Evolutionary conservation across 2,797 vertebrate genomes (phyloP), one percentile per base, ranked within the genome.

Genomic region (Gadopsis marmoratus): DNA sequence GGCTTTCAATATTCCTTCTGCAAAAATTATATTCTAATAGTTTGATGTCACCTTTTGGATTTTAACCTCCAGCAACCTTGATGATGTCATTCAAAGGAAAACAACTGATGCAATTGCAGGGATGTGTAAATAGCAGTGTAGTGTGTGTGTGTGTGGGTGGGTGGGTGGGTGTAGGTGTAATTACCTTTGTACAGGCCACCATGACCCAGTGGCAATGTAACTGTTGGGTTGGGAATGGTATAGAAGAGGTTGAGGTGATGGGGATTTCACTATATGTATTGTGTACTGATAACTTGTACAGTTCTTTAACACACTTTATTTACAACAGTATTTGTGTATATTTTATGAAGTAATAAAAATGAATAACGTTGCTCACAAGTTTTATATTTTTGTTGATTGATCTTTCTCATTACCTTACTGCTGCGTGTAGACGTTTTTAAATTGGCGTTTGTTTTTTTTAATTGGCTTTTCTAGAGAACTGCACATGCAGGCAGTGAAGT

Each of bases 291-390:
- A 95, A 93, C 92, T 92, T 96, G 95, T 96, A 96, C 95, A 96
- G 95, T 95, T 95, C 94, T 95, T 95, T 95, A 95, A 95, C 95
- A 95, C 94, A 91, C 90, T 95, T 95, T 95, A 95, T 95, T 96
- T 95, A 96, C 95, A 93, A 94, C 93, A 95, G 95, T 95, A 96
- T 95, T 95, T 95, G 95, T 96, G 95, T 95, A 96, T 95, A 96
- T 95, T 96, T 96, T 96, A 96, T 95, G 93, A 95, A 91, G 92
- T 95, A 95, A 95, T 95, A 96, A 95, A 94, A 94, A 93, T 90
- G 68, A 91, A 92, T 92, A 92, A 88, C 58, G 66, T 91, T 92
- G 88, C 86, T 84, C 84, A 88, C 85, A 82, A 35, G 13, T 21
- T 17, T 26, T 26, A 26, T 26, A 26, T 26, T 75, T 70, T 35